Percentiles rank a stretch among this genome's conserved stretches.
phyloP scores from a whole-genome alignment of 2,113 vertebrate genomes.

The Podarcis cretensis region DNA sequence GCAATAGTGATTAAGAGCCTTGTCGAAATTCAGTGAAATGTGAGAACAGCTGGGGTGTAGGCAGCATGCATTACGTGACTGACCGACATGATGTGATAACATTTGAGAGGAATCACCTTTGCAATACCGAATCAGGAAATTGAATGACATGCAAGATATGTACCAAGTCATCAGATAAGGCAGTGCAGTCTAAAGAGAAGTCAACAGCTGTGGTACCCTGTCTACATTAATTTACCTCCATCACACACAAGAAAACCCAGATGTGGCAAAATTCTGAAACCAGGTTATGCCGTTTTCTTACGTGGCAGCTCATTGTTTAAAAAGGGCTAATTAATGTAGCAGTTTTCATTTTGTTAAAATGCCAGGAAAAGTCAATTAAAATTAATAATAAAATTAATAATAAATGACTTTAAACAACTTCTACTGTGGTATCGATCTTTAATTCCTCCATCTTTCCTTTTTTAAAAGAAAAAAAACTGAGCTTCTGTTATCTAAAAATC shows the following conservation, averaged over 20 bases:
- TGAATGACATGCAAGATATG: slow-evolving; percentile 5
- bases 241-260: neutral
- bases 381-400: neutral
- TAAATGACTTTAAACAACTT: neutral
- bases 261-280: neutral
- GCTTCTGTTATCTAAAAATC: neutral
- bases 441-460: no score
- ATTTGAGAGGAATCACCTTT: neutral
- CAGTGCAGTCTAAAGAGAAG: neutral
- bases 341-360: slow-evolving; percentile 5
- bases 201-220: neutral
- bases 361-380: neutral
- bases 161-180: neutral
- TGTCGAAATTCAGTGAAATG: neutral
- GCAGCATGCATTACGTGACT: neutral
- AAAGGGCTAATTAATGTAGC: neutral
- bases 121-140: neutral
- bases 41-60: neutral
- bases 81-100: neutral
- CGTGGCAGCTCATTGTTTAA: neutral
- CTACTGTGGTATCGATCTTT: no score
- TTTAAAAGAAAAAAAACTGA: neutral
- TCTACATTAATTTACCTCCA: neutral
- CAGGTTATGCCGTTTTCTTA: neutral
- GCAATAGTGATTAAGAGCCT: neutral